Base-by-base conservation (phyloP, 30 jellyfish, hydroid and myxozoan genomes). In the Aurelia aurita complex sp. Pacific region DNA sequence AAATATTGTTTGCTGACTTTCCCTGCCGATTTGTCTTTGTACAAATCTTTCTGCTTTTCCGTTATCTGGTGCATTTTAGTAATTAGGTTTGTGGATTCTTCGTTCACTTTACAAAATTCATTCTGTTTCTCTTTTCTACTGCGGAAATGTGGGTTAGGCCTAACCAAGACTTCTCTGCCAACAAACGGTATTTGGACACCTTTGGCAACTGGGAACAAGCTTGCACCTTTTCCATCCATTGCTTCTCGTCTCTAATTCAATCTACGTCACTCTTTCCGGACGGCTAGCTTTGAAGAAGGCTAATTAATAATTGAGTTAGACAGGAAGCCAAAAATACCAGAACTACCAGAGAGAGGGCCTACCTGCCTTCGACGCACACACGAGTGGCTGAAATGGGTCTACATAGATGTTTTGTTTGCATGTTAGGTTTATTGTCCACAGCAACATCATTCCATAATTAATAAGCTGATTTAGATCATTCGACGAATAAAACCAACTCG, bases 111-210 rank as follows among this genome's bases (percentile, higher is more conserved):
- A 0, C 6, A 6, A 46, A 46, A 9, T 46, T 46, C 14, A 0
- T 46, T 36, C 69, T 17, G 53, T 12, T 10, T 33, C 42, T 7
- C 46, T 43, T 12, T 36, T 43, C 34, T 73, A 35, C 53, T 63
- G 1, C 17, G 34, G 23, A 69, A 68, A 36, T 9, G 6, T 23
- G 59, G 52, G 51, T 63, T 70, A 23, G 29, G 29, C 29, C 29
- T 23, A 7, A 15, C 16, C 54, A 36, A 18, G 5, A 55, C 46
- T 35, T 74, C 93, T 64, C 51, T 84, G 34, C 93, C 93, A 72
- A 84, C 82, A 65, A 84, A 84, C 18, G 93, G 93, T 29, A 72
- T 34, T 36, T 84, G 85, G 17, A 84, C 93, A 23, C 93, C 87
- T 73, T 77, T 59, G 1, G 93, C 93, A 51, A 84, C 93, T 29